Percentiles rank a stretch among this genome's conserved stretches.
These are phyloP conservation scores for Caenorhabditis wallacei DNA, from an alignment of 2,888 invertebrate genomes.

Conservation along the genomic window DNA sequence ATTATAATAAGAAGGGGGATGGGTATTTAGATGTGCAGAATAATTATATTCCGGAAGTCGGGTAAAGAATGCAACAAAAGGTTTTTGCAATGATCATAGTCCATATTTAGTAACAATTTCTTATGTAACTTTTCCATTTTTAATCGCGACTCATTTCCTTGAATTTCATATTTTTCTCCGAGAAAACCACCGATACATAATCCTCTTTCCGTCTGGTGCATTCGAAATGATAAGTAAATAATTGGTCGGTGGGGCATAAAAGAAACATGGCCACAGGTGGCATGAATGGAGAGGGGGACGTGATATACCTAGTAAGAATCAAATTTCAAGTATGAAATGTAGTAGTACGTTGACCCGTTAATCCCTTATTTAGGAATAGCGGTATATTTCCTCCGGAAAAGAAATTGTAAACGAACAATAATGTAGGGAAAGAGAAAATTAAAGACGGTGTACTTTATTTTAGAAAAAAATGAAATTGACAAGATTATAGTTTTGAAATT, in stretches of 20 bases:
- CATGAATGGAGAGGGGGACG: slow-evolving; percentile 13
- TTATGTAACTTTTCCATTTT: not conserved
- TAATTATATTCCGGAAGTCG: slow-evolving; percentile 41
- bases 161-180: not conserved
- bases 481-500: too few relatives aligned
- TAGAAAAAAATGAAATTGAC: too few relatives aligned
- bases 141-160: not conserved
- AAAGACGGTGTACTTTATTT: too few relatives aligned
- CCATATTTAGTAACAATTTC: not conserved
- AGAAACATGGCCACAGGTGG: slow-evolving; percentile 63
- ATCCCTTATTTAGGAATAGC: slow-evolving; percentile 40
- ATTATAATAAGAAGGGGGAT: slow-evolving; percentile 36
- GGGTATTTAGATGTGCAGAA: slow-evolving; percentile 4
- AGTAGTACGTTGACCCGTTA: slow-evolving; percentile 34
- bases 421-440: not conserved
- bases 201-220: slow-evolving; percentile 20
- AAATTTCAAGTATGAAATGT: slow-evolving; percentile 49
- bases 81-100: not conserved
- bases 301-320: slow-evolving; percentile 45
- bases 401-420: not conserved
- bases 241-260: slow-evolving; percentile 54
- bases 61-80: slow-evolving; percentile 4
- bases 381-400: not conserved
- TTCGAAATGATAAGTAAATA: slow-evolving; percentile 62
- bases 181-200: slow-evolving; percentile 6